phyloP scores from a whole-genome alignment of 2,113 vertebrate species.

The Nymphicus hollandicus region DNA sequence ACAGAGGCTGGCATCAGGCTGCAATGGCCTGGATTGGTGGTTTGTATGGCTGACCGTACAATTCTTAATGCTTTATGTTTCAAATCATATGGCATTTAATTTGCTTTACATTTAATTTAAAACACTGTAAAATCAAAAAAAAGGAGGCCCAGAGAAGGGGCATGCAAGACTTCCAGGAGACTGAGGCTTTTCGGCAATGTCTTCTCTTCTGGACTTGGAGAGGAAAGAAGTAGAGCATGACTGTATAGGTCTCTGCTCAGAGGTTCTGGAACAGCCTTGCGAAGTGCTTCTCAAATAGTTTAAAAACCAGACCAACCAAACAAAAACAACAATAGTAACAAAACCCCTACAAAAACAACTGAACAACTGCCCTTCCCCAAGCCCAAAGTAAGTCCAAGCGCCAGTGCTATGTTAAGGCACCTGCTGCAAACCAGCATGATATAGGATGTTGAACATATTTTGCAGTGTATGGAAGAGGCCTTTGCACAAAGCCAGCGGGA shows the following conservation, averaged over 20 bases:
- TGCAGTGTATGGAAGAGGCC: neutral
- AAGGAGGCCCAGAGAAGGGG: neutral
- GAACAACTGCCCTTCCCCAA: neutral
- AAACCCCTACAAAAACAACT: neutral
- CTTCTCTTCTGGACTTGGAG: neutral
- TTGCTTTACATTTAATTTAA: neutral
- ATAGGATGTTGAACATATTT: accelerated
- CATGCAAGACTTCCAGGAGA: accelerated
- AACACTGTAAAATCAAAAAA: neutral
- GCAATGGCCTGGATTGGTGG: neutral
- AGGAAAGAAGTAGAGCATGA: neutral
- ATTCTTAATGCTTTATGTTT: neutral
- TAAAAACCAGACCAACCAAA: neutral
- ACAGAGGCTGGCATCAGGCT: neutral
- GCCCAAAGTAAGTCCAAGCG: neutral
- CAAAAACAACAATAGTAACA: neutral
- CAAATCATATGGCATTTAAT: neutral
- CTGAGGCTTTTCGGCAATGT: neutral
- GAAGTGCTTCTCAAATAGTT: neutral
- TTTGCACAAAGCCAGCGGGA: neutral
- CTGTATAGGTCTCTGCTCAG: neutral
- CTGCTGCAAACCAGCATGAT: neutral
- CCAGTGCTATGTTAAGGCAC: accelerated
- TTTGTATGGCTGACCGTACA: accelerated
- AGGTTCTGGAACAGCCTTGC: neutral